These are phyloP conservation scores for Balaeniceps rex DNA, from an alignment of 2,113 vertebrate species.

Conservation along the genomic window DNA sequence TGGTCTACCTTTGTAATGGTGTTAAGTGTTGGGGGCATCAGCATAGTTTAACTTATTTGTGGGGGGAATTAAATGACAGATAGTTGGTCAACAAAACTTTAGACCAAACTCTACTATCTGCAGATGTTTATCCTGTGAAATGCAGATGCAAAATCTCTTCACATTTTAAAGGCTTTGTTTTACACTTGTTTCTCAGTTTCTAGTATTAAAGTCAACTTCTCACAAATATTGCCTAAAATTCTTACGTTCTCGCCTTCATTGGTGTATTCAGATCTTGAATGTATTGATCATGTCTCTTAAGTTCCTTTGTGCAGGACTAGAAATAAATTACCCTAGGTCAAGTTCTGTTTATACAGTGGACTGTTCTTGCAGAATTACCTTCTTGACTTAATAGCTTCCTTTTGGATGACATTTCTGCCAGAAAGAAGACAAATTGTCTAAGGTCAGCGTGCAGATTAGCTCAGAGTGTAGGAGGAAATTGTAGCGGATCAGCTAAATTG, in stretches of 20 bases:
- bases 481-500: constrained; percentile 76
- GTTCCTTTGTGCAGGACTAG: constrained; percentile 70
- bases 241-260: neutral
- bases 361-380: constrained; percentile 77
- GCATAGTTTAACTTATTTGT: neutral
- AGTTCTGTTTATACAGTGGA: constrained; percentile 81
- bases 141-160: neutral
- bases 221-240: neutral
- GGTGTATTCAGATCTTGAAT: constrained; percentile 8
- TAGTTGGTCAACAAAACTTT: neutral
- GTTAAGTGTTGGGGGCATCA: neutral
- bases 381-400: constrained; percentile 89
- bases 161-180: neutral
- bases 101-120: neutral
- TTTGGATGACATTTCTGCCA: constrained; percentile 78
- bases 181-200: neutral
- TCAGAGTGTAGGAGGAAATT: constrained; percentile 81
- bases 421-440: constrained; percentile 80
- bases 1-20: neutral
- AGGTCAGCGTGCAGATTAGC: constrained; percentile 77
- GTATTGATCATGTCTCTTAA: constrained; percentile 57
- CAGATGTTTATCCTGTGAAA: neutral
- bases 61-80: neutral
- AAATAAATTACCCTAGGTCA: constrained; percentile 79
- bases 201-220: neutral